Evolutionary conservation across 2,113 vertebrate genomes (phyloP).

Genomic region (Podarcis muralis): DNA sequence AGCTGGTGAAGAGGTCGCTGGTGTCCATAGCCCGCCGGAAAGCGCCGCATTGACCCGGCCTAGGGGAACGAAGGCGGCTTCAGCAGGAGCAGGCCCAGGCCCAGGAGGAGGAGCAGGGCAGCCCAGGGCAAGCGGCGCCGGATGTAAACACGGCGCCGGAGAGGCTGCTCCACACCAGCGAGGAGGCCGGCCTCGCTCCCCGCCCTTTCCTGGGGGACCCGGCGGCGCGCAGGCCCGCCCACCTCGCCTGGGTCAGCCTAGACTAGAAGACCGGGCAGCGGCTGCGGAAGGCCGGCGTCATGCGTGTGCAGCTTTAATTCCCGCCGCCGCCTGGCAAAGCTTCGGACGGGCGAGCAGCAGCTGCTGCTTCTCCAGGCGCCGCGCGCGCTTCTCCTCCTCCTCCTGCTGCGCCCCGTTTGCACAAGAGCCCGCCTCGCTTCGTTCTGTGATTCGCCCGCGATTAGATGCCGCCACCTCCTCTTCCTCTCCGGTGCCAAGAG

Average conservation of each 20-base stretch:
- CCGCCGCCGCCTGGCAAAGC: not conserved
- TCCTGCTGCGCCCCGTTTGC: too few species aligned
- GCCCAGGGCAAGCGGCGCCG: not conserved
- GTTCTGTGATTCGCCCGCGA: not conserved
- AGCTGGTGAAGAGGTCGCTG: conserved; percentile 92
- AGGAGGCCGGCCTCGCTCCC: not conserved
- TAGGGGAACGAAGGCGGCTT: not conserved
- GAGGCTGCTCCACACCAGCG: not conserved
- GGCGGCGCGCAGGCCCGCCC: not conserved
- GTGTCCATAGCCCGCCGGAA: conserved; percentile 86
- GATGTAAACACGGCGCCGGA: conserved; percentile 10
- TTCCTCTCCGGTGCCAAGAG: too few species aligned
- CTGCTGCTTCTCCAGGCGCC: too few species aligned
- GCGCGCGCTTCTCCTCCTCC: too few species aligned
- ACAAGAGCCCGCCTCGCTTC: too few species aligned
- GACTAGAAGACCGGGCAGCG: not conserved
- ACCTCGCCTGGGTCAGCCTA: not conserved
- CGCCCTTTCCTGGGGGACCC: not conserved
- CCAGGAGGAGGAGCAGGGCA: not conserved
- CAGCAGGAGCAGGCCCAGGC: not conserved
- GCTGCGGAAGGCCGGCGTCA: not conserved
- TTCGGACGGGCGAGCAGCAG: not conserved
- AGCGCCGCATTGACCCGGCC: conserved; percentile 60
- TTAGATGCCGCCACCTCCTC: not conserved
- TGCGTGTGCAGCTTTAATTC: too few species aligned